Evolutionary conservation across 1,140 invertebrate genomes (phyloP).

Genomic region (Aphelinus atriplicis): DNA sequence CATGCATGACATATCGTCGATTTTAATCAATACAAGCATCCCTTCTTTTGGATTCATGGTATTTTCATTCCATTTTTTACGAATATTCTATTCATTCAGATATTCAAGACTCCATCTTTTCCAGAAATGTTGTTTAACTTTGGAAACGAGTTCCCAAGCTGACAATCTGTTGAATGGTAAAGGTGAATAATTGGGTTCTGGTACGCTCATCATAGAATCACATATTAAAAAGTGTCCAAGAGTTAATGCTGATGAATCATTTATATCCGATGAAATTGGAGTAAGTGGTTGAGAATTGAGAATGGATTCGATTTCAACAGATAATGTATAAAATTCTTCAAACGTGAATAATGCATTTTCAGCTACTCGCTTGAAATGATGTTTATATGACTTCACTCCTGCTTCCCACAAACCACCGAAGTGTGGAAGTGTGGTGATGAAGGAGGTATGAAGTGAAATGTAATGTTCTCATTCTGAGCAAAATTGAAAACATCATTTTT

Average conservation of each 20-base stretch:
- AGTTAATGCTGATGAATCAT: slow-evolving; percentile 26
- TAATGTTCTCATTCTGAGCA: too few species aligned
- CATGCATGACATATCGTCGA: neutral
- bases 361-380: slow-evolving; percentile 20
- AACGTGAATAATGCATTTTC: neutral
- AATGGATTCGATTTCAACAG: slow-evolving; percentile 48
- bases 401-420: slow-evolving; percentile 31
- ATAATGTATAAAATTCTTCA: too few species aligned
- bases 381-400: slow-evolving; percentile 28
- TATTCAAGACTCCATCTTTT: slow-evolving; percentile 7
- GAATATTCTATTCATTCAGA: slow-evolving; percentile 16
- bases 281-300: slow-evolving; percentile 39
- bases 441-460: slow-evolving; percentile 25
- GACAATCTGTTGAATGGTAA: slow-evolving; percentile 5
- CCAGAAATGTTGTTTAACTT: slow-evolving; percentile 4
- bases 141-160: slow-evolving; percentile 1
- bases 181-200: neutral
- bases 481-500: neutral
- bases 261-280: slow-evolving; percentile 12
- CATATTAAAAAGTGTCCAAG: slow-evolving; percentile 24
- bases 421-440: slow-evolving; percentile 25
- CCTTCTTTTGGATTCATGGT: neutral
- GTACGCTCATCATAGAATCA: neutral
- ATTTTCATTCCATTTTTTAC: slow-evolving; percentile 10
- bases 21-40: neutral